Conservation (phyloP, 2,888 invertebrate species). For the Spicauda simplicius region DNA sequence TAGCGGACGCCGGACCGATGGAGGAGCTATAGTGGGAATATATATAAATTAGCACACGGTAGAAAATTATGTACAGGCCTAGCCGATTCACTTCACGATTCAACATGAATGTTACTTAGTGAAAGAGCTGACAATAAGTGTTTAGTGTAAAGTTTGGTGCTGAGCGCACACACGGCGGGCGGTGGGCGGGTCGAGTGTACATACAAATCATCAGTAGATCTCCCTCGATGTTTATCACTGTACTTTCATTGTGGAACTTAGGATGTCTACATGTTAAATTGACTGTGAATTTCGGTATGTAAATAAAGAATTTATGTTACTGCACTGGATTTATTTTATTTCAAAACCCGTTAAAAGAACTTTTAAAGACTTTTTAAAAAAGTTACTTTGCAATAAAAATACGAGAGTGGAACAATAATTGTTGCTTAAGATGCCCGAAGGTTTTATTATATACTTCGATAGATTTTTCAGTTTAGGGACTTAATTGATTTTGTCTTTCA, state of each 20-base stretch:
- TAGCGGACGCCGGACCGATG: conserved; percentile 28
- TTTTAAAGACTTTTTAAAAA: too few species aligned
- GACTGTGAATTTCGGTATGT: conserved; percentile 82
- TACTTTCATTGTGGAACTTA: conserved; percentile 63
- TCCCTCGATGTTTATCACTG: conserved; percentile 55
- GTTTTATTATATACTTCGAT: too few species aligned
- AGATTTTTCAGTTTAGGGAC: too few species aligned
- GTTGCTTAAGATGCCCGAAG: too few species aligned
- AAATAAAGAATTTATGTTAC: conserved; percentile 84
- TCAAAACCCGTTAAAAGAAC: background rate
- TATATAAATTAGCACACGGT: conserved; percentile 47
- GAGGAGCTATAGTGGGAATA: conserved; percentile 46
- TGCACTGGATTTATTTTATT: conserved; percentile 56
- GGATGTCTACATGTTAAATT: conserved; percentile 72
- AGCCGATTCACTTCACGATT: conserved; percentile 47
- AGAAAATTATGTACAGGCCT: conserved; percentile 64
- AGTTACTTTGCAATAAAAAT: too few species aligned
- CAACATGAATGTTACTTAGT: conserved; percentile 18
- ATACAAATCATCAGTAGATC: conserved; percentile 56
- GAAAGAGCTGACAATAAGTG: conserved; percentile 49
- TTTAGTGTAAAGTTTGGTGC: conserved; percentile 32
- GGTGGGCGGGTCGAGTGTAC: conserved; percentile 45
- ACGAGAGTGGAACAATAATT: too few species aligned
- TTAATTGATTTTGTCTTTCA: too few species aligned
- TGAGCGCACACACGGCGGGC: conserved; percentile 22